Evolutionary conservation across 1,140 invertebrate genomes (phyloP).

Genomic region (Mizuhopecten yessoensis): DNA sequence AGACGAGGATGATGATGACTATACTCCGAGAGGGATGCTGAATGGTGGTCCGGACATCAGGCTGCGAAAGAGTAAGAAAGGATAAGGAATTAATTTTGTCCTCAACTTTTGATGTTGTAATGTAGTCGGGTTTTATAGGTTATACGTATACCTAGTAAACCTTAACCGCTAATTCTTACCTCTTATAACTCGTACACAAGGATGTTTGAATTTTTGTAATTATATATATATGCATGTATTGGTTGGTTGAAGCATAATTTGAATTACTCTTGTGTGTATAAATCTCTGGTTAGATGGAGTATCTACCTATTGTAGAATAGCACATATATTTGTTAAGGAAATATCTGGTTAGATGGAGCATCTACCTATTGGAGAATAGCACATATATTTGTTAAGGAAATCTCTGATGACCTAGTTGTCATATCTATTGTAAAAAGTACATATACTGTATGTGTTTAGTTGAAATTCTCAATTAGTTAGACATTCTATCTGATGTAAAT

Average conservation of each 20-base stretch:
- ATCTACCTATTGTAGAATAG: no score
- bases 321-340: no score
- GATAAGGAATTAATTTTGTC: conserved; percentile 35
- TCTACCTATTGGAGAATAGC: no score
- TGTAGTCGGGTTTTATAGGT: background rate
- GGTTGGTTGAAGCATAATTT: background rate
- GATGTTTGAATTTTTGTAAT: background rate
- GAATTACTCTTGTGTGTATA: background rate
- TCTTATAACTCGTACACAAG: background rate
- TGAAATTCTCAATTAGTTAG: no score
- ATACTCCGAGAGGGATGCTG: conserved; percentile 69
- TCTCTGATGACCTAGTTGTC: no score
- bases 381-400: no score
- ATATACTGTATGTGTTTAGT: no score
- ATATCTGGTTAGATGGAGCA: no score
- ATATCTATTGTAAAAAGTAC: no score
- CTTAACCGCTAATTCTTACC: background rate
- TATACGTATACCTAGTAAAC: background rate
- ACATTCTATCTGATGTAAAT: no score
- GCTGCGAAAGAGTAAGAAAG: conserved; percentile 72
- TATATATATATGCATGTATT: background rate
- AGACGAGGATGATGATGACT: conserved; percentile 75
- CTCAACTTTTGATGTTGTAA: background rate
- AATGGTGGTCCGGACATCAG: conserved; percentile 76
- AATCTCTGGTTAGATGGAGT: no score